A percentile compares a stretch with the other conserved stretches of the same genome.
These are phyloP conservation scores for Drosophila melanica DNA, from an alignment of 1,140 invertebrate genomes.

Conservation along the genomic window DNA sequence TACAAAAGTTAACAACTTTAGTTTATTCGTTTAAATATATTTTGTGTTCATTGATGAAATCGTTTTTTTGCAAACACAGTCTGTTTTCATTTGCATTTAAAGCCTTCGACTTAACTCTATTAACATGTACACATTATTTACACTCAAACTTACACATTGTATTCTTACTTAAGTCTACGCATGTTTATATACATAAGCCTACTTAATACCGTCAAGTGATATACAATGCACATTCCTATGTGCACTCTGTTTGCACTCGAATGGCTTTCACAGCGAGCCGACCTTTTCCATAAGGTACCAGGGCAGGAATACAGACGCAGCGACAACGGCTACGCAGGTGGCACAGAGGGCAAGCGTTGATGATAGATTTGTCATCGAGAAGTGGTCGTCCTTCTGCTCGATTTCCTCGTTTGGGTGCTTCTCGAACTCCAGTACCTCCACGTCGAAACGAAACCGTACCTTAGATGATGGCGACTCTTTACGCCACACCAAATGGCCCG, in stretches of 20 bases:
- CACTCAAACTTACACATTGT: slow-evolving; percentile 47
- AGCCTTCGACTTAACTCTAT: slow-evolving; percentile 49
- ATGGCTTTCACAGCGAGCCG: slow-evolving; percentile 48
- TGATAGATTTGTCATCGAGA: slow-evolving; percentile 66
- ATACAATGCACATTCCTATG: slow-evolving; percentile 12
- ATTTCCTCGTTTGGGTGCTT: slow-evolving; percentile 80
- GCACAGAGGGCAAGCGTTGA: slow-evolving; percentile 75
- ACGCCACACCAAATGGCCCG: slow-evolving; percentile 84
- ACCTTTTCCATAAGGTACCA: slow-evolving; percentile 84
- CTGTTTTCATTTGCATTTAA: slow-evolving; percentile 31
- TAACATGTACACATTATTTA: slow-evolving; percentile 66
- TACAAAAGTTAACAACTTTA: neutral
- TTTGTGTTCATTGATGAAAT: slow-evolving; percentile 51
- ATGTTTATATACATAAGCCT: slow-evolving; percentile 65
- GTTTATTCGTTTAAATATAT: slow-evolving; percentile 58
- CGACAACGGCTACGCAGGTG: slow-evolving; percentile 84
- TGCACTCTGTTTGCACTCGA: neutral
- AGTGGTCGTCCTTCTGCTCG: slow-evolving; percentile 62
- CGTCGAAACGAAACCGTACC: slow-evolving; percentile 84
- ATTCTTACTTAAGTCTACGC: slow-evolving; percentile 50
- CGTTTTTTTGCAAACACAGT: slow-evolving; percentile 40
- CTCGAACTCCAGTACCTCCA: slow-evolving; percentile 85
- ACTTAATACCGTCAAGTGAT: slow-evolving; percentile 68
- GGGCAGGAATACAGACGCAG: slow-evolving; percentile 84
- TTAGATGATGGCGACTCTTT: slow-evolving; percentile 85